Conservation (phyloP, 1,140 invertebrate species). For the Drosophila virilis region DNA sequence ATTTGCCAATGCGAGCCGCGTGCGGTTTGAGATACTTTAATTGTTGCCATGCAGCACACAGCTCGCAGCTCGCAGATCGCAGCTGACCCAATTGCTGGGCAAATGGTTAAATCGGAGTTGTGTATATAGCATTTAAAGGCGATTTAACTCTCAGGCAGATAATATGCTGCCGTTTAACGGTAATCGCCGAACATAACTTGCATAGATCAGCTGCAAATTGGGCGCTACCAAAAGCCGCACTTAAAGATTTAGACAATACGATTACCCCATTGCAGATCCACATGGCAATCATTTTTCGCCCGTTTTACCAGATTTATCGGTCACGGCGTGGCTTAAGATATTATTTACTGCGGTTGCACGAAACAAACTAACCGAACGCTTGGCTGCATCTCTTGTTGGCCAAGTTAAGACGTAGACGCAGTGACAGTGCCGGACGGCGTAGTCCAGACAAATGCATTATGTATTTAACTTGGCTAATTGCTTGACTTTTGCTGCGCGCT, state of each 20-base stretch:
- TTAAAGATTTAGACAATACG: constrained; percentile 39
- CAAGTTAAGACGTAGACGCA: constrained; percentile 49
- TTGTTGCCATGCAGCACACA: constrained; percentile 21
- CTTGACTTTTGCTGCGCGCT: constrained; percentile 29
- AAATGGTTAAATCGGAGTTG: constrained; percentile 24
- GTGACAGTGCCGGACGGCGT: constrained; percentile 37
- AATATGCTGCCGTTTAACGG: constrained; percentile 43
- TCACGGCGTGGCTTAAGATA: constrained; percentile 56
- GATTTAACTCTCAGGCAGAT: constrained; percentile 46
- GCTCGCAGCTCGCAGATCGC: constrained; percentile 13
- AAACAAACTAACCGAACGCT: constrained; percentile 39
- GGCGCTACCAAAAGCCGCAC: constrained; percentile 38
- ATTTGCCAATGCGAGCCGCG: constrained; percentile 31
- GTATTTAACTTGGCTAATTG: constrained; percentile 66
- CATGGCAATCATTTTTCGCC: constrained; percentile 44
- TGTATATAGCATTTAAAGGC: constrained; percentile 9
- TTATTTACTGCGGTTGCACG: constrained; percentile 27
- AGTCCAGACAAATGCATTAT: constrained; percentile 61
- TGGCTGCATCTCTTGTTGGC: constrained; percentile 39
- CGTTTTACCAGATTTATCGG: constrained; percentile 59
- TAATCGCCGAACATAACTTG: constrained; percentile 40
- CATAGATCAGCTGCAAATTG: constrained; percentile 58
- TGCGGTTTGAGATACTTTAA: constrained; percentile 24
- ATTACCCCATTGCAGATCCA: constrained; percentile 21
- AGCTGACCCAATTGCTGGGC: constrained; percentile 55